Conservation (phyloP, 1,140 invertebrate genomes). For the Homalodisca vitripennis region DNA sequence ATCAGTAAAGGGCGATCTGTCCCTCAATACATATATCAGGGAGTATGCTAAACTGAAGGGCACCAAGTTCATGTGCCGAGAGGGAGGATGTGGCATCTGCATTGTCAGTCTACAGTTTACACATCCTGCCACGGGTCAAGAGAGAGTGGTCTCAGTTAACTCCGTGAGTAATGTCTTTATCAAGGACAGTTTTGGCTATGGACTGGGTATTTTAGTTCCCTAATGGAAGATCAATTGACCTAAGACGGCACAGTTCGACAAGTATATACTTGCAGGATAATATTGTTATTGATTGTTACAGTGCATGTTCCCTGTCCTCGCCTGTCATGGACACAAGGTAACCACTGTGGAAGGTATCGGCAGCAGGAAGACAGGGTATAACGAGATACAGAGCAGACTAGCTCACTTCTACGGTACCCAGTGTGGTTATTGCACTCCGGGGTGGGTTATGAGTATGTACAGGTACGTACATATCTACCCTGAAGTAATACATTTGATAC, state of each 20-base stretch:
- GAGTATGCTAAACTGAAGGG: constrained; percentile 65
- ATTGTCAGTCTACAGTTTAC: constrained; percentile 61
- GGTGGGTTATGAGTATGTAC: constrained; percentile 96
- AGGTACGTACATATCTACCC: too few species aligned
- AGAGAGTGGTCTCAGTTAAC: constrained; percentile 64
- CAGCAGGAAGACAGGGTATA: constrained; percentile 65
- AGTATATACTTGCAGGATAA: too few species aligned
- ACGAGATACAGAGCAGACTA: constrained; percentile 83
- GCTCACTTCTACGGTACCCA: constrained; percentile 87
- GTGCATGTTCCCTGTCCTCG: constrained; percentile 81
- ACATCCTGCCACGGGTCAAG: constrained; percentile 54
- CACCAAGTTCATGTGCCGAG: constrained; percentile 76
- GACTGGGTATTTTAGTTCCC: too few species aligned
- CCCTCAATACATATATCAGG: constrained; percentile 66
- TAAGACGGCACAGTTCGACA: too few species aligned
- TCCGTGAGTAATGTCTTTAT: constrained; percentile 51
- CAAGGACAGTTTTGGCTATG: too few species aligned
- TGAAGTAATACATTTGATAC: too few species aligned
- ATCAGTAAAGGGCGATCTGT: constrained; percentile 52
- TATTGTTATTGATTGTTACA: too few species aligned
- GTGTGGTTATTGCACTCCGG: constrained; percentile 90
- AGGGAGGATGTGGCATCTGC: constrained; percentile 81
- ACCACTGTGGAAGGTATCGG: constrained; percentile 90
- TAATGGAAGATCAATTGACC: too few species aligned
- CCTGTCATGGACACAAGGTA: constrained; percentile 80